These are phyloP conservation scores for Alsophila aescularia DNA, from an alignment of 2,888 invertebrate species.

Conservation along the genomic window DNA sequence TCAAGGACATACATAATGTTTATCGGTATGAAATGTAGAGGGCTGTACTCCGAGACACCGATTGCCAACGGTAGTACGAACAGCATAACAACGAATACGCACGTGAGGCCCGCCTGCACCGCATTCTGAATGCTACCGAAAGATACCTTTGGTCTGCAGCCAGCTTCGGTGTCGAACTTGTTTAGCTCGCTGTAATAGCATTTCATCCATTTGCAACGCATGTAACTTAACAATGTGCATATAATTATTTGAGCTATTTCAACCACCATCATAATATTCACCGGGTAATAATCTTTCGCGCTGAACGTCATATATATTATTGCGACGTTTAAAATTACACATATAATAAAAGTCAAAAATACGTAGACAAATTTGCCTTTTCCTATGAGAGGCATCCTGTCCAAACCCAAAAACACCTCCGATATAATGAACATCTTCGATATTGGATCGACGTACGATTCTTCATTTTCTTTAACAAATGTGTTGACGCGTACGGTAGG, in stretches of 20 bases:
- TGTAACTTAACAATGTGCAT: slow-evolving; percentile 42
- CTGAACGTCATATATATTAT: slow-evolving; percentile 4
- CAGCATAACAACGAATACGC: slow-evolving; percentile 34
- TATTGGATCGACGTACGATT: slow-evolving; percentile 48
- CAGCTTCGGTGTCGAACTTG: slow-evolving; percentile 54
- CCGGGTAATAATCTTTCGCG: background rate
- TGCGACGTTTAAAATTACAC: slow-evolving; percentile 26
- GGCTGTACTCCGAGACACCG: slow-evolving; percentile 10
- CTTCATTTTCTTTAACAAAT: slow-evolving; percentile 45
- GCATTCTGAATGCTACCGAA: slow-evolving; percentile 47
- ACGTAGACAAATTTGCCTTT: slow-evolving; percentile 36
- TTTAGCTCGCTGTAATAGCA: slow-evolving; percentile 52
- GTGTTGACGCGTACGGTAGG: slow-evolving; percentile 52
- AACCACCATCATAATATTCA: background rate
- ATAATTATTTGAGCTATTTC: slow-evolving; percentile 39
- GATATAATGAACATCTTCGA: slow-evolving; percentile 52
- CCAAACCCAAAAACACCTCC: slow-evolving; percentile 48
- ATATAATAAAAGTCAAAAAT: slow-evolving; percentile 40
- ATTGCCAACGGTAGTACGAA: slow-evolving; percentile 28
- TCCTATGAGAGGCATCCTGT: slow-evolving; percentile 47
- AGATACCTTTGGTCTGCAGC: slow-evolving; percentile 51
- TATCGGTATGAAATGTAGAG: slow-evolving; percentile 36
- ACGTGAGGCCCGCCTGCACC: slow-evolving; percentile 34
- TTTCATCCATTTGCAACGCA: slow-evolving; percentile 47
- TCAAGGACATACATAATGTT: slow-evolving; percentile 49